Base-by-base conservation (phyloP, 1,140 invertebrate species). In the Megathymus violae region DNA sequence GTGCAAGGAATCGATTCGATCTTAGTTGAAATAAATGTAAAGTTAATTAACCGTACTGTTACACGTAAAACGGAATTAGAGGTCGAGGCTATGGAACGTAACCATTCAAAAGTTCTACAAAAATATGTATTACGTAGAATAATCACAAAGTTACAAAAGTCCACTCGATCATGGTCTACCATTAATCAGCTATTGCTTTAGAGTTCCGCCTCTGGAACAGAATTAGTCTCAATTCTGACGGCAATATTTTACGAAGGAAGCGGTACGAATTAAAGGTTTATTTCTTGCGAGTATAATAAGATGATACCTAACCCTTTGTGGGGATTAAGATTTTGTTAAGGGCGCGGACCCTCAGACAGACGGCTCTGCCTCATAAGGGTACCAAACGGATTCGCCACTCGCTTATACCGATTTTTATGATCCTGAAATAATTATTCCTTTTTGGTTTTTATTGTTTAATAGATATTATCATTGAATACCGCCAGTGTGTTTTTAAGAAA, bases 241-340 rank as follows among this genome's bases (percentile, higher is more conserved):
- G 67, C 71, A 71, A 78, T 80, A 81, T 75, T 81, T 80, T 79
- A 82, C 61, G 52, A 77, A 80, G 74, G 76, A 77, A 74, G 61
- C 76, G 58, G 65, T 69, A 59, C 63, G 80, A 83, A 85, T 86
- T 86, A 89, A 83, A 76, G 83, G 78, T 78, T 82, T 82, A 85
- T 80, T 87, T 88, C 87, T 89, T 89, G 80, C 65, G 77, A 82
- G 77, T 79, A 76, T 88, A 88, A 88, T 88, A 88, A 88, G 88
- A 88, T 88, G 86, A 90, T 88, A 88, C 77, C 71, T 90, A 90
- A 90, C 85, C 88, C 88, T 90, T 90, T 90, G 85, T 88, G 78
- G 78, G 80, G 84, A 90, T 88, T 90, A 88, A 90, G 88, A 90
- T 90, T 88, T 86, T 88, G 85, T 88, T 90, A 88, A 89, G 87